Conservation (phyloP, 2,888 invertebrate genomes). For the Lithophane socia region DNA sequence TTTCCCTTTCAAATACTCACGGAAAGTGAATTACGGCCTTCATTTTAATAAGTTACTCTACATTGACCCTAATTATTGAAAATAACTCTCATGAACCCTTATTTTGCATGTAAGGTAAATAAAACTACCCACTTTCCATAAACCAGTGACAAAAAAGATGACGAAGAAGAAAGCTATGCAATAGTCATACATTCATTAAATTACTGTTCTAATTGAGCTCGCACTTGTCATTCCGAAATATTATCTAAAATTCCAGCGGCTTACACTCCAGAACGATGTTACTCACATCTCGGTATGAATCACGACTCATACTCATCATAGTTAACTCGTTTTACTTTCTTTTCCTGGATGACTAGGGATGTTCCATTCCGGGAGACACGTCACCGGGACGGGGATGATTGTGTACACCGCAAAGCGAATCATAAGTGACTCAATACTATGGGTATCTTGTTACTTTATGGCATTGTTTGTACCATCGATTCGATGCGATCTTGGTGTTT, state of each 20-base stretch:
- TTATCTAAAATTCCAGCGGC: constrained; percentile 34
- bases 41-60: not conserved
- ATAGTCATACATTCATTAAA: constrained; percentile 22
- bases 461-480: constrained; percentile 30
- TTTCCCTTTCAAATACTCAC: not conserved
- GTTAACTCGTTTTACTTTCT: constrained; percentile 64
- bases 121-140: not conserved
- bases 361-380: constrained; percentile 62
- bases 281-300: constrained; percentile 62
- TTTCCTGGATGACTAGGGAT: constrained; percentile 56
- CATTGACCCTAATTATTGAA: constrained; percentile 1
- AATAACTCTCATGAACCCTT: not conserved
- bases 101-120: not conserved
- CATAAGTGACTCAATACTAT: constrained; percentile 66
- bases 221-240: constrained; percentile 21
- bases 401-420: constrained; percentile 69
- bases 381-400: constrained; percentile 62
- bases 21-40: not conserved
- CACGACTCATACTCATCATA: constrained; percentile 61
- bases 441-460: constrained; percentile 38
- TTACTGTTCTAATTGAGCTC: constrained; percentile 18
- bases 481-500: not conserved
- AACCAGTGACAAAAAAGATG: constrained; percentile 3
- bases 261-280: constrained; percentile 50
- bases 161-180: constrained; percentile 13